A percentile compares a stretch with the other conserved stretches of the same genome.
Evolutionary conservation across 2,888 invertebrate species (phyloP).

Genomic region (Hartigia nigra): DNA sequence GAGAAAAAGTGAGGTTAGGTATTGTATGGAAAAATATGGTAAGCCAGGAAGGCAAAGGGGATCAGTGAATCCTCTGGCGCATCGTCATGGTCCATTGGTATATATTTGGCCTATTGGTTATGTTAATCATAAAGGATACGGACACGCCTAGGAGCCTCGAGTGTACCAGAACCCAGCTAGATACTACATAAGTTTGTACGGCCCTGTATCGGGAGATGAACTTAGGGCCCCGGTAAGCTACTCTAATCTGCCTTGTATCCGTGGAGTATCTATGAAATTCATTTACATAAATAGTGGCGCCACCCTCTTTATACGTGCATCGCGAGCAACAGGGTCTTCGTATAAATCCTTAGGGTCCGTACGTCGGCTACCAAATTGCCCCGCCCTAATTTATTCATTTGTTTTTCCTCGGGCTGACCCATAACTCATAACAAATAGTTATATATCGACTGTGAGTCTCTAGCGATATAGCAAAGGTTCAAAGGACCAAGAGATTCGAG

Average conservation of each 20-base stretch:
- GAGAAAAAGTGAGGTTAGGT: slow-evolving; percentile 15
- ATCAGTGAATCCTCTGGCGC: slow-evolving; percentile 37
- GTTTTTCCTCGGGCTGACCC: slow-evolving; percentile 57
- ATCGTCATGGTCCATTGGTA: slow-evolving; percentile 36
- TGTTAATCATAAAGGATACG: slow-evolving; percentile 46
- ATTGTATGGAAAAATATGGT: slow-evolving; percentile 54
- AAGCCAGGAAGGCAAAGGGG: slow-evolving; percentile 39
- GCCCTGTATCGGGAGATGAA: not conserved
- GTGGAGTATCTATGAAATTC: slow-evolving; percentile 26
- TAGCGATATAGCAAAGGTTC: not conserved
- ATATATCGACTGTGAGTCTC: not conserved
- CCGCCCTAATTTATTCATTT: slow-evolving; percentile 64
- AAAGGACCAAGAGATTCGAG: slow-evolving; percentile 32
- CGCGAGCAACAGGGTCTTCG: slow-evolving; percentile 14
- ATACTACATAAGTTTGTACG: not conserved
- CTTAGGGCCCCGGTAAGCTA: slow-evolving; percentile 21
- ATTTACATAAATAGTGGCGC: slow-evolving; percentile 53
- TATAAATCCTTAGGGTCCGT: slow-evolving; percentile 55
- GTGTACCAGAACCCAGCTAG: not conserved
- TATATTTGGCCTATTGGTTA: slow-evolving; percentile 50
- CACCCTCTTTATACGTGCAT: slow-evolving; percentile 29
- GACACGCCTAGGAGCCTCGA: slow-evolving; percentile 53
- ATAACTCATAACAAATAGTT: slow-evolving; percentile 48
- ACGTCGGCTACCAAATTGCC: slow-evolving; percentile 55
- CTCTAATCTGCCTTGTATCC: slow-evolving; percentile 25